phyloP scores from a whole-genome alignment of 2,888 invertebrate species.

The Dyspetes luteomarginatus region DNA sequence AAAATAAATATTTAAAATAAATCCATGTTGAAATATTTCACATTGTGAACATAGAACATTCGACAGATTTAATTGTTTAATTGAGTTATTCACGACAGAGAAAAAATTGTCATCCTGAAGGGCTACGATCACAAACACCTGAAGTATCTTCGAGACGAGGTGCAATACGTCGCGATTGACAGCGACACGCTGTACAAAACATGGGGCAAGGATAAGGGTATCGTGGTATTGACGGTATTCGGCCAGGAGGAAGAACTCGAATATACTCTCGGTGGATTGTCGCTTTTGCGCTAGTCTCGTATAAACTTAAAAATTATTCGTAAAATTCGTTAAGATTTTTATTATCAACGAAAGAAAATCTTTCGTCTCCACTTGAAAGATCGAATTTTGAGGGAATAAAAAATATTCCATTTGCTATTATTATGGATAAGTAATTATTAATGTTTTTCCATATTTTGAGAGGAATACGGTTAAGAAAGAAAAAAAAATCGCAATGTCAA shows the following conservation, averaged over 20 bases:
- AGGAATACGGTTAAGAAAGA: no score
- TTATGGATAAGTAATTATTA: no score
- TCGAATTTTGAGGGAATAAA: no score
- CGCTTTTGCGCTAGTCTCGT: slow-evolving; percentile 65
- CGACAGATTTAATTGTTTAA: slow-evolving; percentile 61
- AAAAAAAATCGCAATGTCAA: no score
- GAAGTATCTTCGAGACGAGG: slow-evolving; percentile 69
- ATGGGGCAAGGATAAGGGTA: slow-evolving; percentile 66
- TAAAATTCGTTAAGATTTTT: neutral
- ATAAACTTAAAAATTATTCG: neutral
- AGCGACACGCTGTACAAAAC: slow-evolving; percentile 63
- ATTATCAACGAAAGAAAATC: neutral
- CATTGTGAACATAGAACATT: slow-evolving; percentile 32
- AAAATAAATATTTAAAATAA: slow-evolving; percentile 9
- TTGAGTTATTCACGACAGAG: slow-evolving; percentile 58
- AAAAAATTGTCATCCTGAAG: slow-evolving; percentile 69
- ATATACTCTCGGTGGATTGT: slow-evolving; percentile 80
- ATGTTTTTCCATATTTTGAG: no score
- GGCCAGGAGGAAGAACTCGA: slow-evolving; percentile 83
- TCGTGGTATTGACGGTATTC: slow-evolving; percentile 83
- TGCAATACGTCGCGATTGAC: slow-evolving; percentile 67
- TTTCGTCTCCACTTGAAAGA: no score
- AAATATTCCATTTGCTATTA: no score
- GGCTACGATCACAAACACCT: slow-evolving; percentile 74
- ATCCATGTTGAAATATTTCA: slow-evolving; percentile 6